Evolutionary conservation across 2,113 vertebrate species (phyloP).

Genomic region (Lipophrys pholis): DNA sequence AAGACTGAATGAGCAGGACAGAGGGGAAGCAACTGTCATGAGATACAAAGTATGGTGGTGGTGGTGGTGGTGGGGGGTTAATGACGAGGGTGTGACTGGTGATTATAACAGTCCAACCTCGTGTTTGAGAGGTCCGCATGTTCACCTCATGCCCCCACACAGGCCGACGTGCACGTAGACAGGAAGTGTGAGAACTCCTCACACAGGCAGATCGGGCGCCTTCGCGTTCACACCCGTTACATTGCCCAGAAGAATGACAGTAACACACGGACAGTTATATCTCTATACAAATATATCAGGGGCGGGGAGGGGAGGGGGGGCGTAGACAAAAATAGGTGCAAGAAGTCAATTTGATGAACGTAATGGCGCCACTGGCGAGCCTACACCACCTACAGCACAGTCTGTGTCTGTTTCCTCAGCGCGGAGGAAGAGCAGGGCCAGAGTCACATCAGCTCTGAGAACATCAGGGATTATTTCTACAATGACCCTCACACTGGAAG

Average conservation of each 20-base stretch:
- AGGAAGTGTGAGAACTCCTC: too few relatives aligned
- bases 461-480: slow-evolving; percentile 63
- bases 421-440: slow-evolving; percentile 38
- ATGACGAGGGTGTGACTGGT: slow-evolving; percentile 49
- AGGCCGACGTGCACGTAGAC: background rate
- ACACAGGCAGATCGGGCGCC: slow-evolving; percentile 44
- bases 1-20: slow-evolving; percentile 46
- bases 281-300: slow-evolving; percentile 74
- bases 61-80: background rate
- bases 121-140: slow-evolving; percentile 53
- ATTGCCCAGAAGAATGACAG: slow-evolving; percentile 58
- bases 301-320: background rate
- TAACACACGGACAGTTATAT: slow-evolving; percentile 63
- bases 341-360: slow-evolving; percentile 58
- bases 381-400: slow-evolving; percentile 43
- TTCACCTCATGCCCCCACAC: slow-evolving; percentile 42
- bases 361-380: slow-evolving; percentile 47
- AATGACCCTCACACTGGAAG: slow-evolving; percentile 64
- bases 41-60: slow-evolving; percentile 57
- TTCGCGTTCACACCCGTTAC: slow-evolving; percentile 45
- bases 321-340: slow-evolving; percentile 52
- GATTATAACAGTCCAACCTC: slow-evolving; percentile 71
- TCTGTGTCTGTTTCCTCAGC: slow-evolving; percentile 40
- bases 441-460: slow-evolving; percentile 35
- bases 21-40: slow-evolving; percentile 61